Evolutionary conservation across 35 echinoderm and acorn worm species (phyloP).

Genomic region (Heliocidaris tuberculata): DNA sequence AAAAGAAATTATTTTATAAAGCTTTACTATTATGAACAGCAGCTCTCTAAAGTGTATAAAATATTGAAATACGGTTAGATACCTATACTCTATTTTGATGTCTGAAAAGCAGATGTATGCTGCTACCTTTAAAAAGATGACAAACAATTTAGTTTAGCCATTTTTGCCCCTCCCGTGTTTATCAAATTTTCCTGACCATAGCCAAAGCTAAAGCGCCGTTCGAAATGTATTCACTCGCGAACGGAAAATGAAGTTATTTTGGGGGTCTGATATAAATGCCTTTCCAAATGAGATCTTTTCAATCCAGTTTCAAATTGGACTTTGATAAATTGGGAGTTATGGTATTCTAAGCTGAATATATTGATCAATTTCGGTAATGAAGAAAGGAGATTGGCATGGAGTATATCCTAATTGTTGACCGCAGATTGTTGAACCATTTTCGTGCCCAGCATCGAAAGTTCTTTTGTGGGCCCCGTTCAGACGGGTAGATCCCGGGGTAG

Average conservation of each 20-base stretch:
- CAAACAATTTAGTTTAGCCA: too few species aligned
- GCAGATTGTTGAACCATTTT: background rate
- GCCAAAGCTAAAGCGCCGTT: background rate
- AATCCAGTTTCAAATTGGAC: background rate
- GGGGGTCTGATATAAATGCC: background rate
- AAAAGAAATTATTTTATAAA: too few species aligned
- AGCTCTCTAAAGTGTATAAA: too few species aligned
- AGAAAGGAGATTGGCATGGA: background rate
- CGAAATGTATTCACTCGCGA: background rate
- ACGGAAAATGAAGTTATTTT: background rate
- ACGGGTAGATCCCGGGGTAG: too few species aligned
- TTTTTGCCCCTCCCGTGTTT: too few species aligned
- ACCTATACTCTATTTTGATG: too few species aligned
- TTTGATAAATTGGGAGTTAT: conserved; percentile 5
- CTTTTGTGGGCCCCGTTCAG: background rate
- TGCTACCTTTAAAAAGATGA: background rate
- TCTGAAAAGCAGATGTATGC: background rate
- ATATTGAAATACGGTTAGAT: too few species aligned
- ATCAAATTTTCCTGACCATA: too few species aligned
- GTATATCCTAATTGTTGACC: background rate
- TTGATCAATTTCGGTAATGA: background rate
- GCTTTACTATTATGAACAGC: too few species aligned
- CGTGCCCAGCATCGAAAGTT: background rate
- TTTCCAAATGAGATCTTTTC: background rate
- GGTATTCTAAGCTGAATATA: background rate